Percentiles rank a stretch among this genome's conserved stretches.
Evolutionary conservation across 2,888 invertebrate genomes (phyloP).

Genomic region (Clostera curtula): DNA sequence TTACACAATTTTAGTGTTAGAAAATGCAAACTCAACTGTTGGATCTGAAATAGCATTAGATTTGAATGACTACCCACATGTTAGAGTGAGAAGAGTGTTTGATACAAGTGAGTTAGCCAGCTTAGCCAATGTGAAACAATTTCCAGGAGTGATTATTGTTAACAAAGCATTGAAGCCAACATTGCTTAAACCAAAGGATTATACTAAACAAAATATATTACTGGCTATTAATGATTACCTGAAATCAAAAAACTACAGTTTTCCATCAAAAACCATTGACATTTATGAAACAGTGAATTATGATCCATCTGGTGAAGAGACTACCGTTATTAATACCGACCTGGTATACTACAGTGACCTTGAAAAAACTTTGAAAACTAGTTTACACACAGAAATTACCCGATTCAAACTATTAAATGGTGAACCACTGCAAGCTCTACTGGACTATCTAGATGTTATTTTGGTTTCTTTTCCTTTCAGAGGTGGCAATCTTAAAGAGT

Average conservation of each 20-base stretch:
- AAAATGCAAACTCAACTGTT: constrained; percentile 74
- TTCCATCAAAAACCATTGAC: constrained; percentile 37
- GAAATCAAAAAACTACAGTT: constrained; percentile 57
- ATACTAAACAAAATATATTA: constrained; percentile 56
- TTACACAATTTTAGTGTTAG: constrained; percentile 80
- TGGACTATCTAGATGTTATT: constrained; percentile 82
- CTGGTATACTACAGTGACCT: constrained; percentile 89
- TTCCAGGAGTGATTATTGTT: constrained; percentile 74
- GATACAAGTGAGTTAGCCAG: constrained; percentile 71
- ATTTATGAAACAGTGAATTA: constrained; percentile 23
- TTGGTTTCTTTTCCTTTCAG: constrained; percentile 87
- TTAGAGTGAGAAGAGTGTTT: constrained; percentile 75
- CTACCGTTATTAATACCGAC: constrained; percentile 53
- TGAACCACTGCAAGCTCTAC: constrained; percentile 82
- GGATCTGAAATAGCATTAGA: constrained; percentile 82
- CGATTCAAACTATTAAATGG: constrained; percentile 80
- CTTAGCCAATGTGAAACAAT: constrained; percentile 54
- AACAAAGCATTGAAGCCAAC: constrained; percentile 47
- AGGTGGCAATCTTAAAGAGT: constrained; percentile 76
- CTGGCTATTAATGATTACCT: constrained; percentile 72
- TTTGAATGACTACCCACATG: constrained; percentile 70
- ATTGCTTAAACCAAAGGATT: constrained; percentile 48
- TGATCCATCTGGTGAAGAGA: constrained; percentile 26
- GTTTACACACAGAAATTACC: constrained; percentile 88
- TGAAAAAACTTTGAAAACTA: constrained; percentile 89